Conservation (phyloP, 2,797 vertebrate genomes). For the Delichon dasypus region DNA sequence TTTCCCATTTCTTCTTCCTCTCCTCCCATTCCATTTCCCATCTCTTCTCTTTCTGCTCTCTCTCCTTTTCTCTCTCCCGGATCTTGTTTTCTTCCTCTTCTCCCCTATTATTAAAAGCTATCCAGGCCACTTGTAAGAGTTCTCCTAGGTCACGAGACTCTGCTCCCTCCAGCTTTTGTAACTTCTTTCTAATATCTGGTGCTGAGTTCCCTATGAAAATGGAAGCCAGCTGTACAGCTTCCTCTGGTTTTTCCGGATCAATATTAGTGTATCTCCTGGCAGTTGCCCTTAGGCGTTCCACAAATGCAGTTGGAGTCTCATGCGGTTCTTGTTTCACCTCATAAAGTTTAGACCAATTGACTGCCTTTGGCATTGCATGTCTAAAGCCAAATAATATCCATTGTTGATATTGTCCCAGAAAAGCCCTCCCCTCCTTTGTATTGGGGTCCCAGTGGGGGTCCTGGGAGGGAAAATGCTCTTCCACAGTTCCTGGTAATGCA, state of each 20-base stretch:
- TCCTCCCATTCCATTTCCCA: neutral
- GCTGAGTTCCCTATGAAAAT: neutral
- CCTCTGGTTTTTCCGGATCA: neutral
- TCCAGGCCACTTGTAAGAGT: neutral
- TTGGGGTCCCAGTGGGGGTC: neutral
- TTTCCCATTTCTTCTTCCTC: neutral
- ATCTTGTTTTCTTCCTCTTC: neutral
- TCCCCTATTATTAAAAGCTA: neutral
- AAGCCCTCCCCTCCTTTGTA: neutral
- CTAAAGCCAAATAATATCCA: neutral
- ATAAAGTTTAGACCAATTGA: neutral
- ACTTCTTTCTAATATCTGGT: neutral
- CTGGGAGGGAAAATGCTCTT: neutral
- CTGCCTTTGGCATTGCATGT: neutral
- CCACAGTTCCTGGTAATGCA: neutral
- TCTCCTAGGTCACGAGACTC: neutral
- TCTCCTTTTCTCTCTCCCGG: neutral
- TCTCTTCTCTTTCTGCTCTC: neutral
- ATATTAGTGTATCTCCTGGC: neutral
- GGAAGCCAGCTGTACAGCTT: neutral
- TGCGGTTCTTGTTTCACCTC: neutral
- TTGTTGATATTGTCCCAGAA: neutral
- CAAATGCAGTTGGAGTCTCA: neutral
- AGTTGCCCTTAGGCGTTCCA: neutral
- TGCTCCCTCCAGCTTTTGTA: neutral